Evolutionary conservation across 2,797 vertebrate genomes (phyloP).

Genomic region (Darevskia nairensis): DNA sequence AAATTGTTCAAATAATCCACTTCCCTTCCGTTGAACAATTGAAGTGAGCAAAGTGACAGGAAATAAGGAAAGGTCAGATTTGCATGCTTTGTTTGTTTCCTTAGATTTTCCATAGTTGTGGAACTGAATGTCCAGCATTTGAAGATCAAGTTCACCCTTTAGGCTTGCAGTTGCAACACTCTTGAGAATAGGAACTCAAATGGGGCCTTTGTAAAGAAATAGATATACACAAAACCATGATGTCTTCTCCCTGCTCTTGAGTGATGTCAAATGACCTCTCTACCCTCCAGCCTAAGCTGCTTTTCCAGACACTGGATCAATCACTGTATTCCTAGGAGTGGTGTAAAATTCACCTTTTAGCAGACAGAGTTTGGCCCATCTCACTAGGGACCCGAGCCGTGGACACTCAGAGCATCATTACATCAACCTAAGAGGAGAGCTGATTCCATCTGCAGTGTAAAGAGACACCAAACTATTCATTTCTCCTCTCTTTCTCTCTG

Average conservation of each 20-base stretch:
- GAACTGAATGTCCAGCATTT: not conserved
- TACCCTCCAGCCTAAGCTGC: constrained; percentile 2
- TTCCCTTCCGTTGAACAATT: not conserved
- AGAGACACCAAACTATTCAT: constrained; percentile 34
- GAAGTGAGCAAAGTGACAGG: not conserved
- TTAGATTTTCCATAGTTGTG: not conserved
- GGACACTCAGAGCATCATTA: constrained; percentile 38
- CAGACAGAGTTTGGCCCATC: constrained; percentile 25
- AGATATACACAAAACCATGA: not conserved
- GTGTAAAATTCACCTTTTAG: constrained; percentile 51
- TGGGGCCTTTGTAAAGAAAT: not conserved
- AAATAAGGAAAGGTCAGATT: not conserved
- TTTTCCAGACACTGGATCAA: constrained; percentile 48
- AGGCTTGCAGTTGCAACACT: not conserved
- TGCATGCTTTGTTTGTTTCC: not conserved
- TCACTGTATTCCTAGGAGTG: constrained; percentile 16
- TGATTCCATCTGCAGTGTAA: constrained; percentile 16
- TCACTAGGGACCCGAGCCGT: not conserved
- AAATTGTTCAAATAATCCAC: not conserved
- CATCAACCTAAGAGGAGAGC: not conserved
- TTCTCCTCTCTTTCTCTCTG: not conserved
- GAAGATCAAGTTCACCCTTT: not conserved
- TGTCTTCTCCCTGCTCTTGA: constrained; percentile 12
- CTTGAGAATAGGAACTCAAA: not conserved
- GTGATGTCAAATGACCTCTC: constrained; percentile 48